phyloP scores from a whole-genome alignment of 1,140 invertebrate genomes.

The Batillaria attramentaria region DNA sequence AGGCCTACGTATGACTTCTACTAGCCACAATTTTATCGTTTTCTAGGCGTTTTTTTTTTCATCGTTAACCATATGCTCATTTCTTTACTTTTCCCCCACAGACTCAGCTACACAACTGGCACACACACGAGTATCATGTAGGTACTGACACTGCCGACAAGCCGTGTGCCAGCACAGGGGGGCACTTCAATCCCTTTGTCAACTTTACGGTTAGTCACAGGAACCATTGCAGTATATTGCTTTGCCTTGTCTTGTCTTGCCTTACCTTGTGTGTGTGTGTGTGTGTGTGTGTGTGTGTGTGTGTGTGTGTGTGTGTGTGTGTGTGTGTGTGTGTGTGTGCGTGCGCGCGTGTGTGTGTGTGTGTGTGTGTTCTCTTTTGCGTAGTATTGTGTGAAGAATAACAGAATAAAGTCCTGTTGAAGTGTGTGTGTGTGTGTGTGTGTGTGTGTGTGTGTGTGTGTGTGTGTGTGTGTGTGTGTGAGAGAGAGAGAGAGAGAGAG shows the following conservation, averaged over 20 bases:
- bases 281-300: conserved; percentile 2
- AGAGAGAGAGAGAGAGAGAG: background rate
- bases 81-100: too few relatives aligned
- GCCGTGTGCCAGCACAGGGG: conserved; percentile 78
- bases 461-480: background rate
- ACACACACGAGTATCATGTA: conserved; percentile 92
- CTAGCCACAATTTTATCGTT: too few relatives aligned
- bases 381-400: background rate
- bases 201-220: conserved; percentile 42
- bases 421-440: background rate
- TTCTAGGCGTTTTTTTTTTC: too few relatives aligned
- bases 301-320: background rate
- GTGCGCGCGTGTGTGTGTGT: conserved; percentile 3
- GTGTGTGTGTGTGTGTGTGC: background rate
- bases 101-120: conserved; percentile 91
- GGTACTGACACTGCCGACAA: conserved; percentile 85
- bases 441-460: background rate
- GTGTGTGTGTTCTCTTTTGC: background rate
- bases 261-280: background rate
- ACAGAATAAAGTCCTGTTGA: background rate
- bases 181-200: conserved; percentile 86
- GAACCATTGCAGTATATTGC: background rate
- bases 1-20: too few relatives aligned
- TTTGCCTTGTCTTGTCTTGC: too few relatives aligned
- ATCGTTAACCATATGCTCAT: too few relatives aligned